Conservation (phyloP, 2,113 vertebrate species). For the Leptodactylus fuscus region DNA sequence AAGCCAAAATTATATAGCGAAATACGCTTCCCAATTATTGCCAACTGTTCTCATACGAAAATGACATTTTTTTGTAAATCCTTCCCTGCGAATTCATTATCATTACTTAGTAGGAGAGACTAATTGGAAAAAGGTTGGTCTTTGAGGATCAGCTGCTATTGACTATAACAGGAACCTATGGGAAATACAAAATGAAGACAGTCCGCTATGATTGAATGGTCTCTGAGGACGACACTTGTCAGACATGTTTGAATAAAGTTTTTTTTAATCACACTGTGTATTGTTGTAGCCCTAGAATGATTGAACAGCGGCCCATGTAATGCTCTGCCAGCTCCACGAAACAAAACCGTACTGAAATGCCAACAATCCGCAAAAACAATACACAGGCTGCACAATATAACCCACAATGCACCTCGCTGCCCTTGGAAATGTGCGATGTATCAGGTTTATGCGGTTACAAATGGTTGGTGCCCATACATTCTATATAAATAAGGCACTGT, state of each 20-base stretch:
- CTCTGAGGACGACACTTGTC: constrained; percentile 56
- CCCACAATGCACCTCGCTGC: background rate
- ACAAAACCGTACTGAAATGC: background rate
- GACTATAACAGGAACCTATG: constrained; percentile 55
- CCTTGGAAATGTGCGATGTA: background rate
- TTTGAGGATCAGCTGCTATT: constrained; percentile 55
- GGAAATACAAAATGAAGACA: constrained; percentile 59
- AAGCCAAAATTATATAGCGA: background rate
- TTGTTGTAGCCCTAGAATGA: constrained; percentile 29
- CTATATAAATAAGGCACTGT: too few species aligned
- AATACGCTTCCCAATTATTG: background rate
- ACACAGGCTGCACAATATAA: background rate
- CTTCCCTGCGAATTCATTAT: constrained; percentile 55
- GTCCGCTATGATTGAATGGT: constrained; percentile 58
- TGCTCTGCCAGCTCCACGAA: background rate
- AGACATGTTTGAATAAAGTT: constrained; percentile 59
- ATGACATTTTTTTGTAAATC: background rate
- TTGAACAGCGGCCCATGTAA: constrained; percentile 9
- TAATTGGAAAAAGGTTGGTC: constrained; percentile 59
- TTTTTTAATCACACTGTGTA: constrained; percentile 52
- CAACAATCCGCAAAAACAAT: background rate
- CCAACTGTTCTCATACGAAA: constrained; percentile 26
- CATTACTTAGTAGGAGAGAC: constrained; percentile 50
- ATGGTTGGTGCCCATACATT: too few species aligned
- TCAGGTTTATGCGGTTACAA: background rate